Conservation (phyloP, 2,113 vertebrate species). For the Turnix velox region DNA sequence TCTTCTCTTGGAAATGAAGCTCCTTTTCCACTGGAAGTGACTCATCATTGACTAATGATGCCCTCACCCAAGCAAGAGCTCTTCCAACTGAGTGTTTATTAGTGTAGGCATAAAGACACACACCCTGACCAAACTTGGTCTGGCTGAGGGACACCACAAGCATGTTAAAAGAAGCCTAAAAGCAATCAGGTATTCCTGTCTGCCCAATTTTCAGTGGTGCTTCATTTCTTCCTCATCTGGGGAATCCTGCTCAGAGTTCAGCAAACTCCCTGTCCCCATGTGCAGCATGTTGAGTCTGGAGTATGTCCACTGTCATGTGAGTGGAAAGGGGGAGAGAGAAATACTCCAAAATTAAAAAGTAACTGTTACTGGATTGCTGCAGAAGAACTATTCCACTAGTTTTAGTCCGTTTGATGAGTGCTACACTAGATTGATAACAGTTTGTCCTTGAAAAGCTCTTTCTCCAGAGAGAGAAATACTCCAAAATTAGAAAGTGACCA, state of each 20-base stretch:
- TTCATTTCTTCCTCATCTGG: neutral
- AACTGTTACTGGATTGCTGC: neutral
- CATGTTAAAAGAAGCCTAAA: neutral
- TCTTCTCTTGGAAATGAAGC: neutral
- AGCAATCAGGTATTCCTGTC: neutral
- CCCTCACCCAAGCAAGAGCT: neutral
- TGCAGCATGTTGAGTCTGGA: neutral
- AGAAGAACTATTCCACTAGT: neutral
- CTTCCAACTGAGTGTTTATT: neutral
- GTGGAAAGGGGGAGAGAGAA: neutral
- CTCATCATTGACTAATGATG: slow-evolving; percentile 24
- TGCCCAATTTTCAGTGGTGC: neutral
- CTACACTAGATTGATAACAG: neutral
- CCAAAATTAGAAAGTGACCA: neutral
- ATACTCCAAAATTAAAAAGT: neutral
- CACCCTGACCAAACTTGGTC: neutral
- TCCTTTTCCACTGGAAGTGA: slow-evolving; percentile 37
- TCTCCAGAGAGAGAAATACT: neutral
- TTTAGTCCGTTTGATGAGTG: neutral
- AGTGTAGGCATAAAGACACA: neutral
- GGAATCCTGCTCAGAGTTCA: neutral
- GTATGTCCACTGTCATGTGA: neutral
- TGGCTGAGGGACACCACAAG: neutral
- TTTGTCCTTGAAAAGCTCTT: neutral
- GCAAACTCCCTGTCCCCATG: neutral